Percentiles rank a stretch among this genome's conserved stretches.
These are phyloP conservation scores for Protaetia brevitarsis DNA, from an alignment of 1,140 invertebrate species.

Conservation along the genomic window DNA sequence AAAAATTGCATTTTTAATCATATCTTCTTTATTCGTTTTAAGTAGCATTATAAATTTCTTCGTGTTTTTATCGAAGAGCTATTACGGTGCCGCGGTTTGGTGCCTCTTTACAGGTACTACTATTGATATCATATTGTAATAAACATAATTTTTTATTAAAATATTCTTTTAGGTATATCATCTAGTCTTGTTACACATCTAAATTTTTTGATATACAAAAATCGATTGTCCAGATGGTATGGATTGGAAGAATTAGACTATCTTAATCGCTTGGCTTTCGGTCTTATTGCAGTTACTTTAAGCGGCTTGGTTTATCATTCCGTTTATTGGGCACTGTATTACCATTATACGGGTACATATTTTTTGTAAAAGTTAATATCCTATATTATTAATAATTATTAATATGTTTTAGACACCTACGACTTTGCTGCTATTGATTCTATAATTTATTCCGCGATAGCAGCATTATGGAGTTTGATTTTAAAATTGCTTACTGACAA, in stretches of 20 bases:
- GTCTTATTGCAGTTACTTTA: not conserved
- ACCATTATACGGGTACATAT: not conserved
- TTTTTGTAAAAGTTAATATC: not conserved
- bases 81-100: not conserved
- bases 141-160: not conserved
- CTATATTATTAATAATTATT: not conserved
- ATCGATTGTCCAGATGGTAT: not conserved
- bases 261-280: not conserved
- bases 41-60: not conserved
- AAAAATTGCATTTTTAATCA: not conserved
- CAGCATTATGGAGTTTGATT: not conserved
- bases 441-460: not conserved
- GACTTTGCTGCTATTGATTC: not conserved
- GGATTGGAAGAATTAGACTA: slow-evolving; percentile 2
- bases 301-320: not conserved
- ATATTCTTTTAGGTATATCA: not conserved
- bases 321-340: not conserved
- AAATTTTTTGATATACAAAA: not conserved
- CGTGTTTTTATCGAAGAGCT: not conserved
- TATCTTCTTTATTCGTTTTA: not conserved
- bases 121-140: not conserved
- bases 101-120: not conserved
- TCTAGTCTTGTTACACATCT: not conserved
- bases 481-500: not conserved
- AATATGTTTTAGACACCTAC: not conserved